Evolutionary conservation across 2,113 vertebrate genomes (phyloP), one percentile per base, ranked within the genome.

Genomic region (Atractosteus spatula): DNA sequence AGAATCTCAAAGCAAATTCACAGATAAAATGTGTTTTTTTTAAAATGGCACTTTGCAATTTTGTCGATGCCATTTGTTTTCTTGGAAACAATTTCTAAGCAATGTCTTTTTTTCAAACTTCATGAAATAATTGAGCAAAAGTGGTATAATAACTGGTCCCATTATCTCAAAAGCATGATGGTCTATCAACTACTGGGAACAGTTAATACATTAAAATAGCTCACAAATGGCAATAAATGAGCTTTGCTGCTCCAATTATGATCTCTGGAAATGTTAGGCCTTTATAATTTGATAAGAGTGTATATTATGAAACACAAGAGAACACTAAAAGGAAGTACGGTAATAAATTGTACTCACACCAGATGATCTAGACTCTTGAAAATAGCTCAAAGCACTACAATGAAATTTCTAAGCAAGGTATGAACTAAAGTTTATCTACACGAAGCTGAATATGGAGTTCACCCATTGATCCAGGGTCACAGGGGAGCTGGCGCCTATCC

Each of bases 101-200:
- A 87, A 91, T 91, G 5, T 51, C 5, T 7, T 51, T 91, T 86
- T 77, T 81, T 80, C 82, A 81, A 91, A 29, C 29, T 87, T 85
- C 67, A 71, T 75, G 78, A 86, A 87, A 83, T 85, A 80, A 89
- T 88, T 89, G 82, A 74, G 74, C 85, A 80, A 83, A 67, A 42
- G 79, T 89, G 87, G 91, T 86, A 86, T 87, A 86, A 89, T 82
- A 83, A 74, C 76, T 79, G 83, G 82, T 86, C 63, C 82, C 81
- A 89, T 89, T 84, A 90, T 91, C 88, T 89, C 86, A 77, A 91
- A 87, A 88, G 86, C 76, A 75, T 84, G 85, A 74, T 76, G 42
- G 77, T 83, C 83, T 81, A 88, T 90, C 81, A 82, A 76, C 81
- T 70, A 77, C 81, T 89, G 82, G 76, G 82, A 78, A 78, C 80